Evolutionary conservation across 2,797 vertebrate genomes (phyloP), one percentile per base, ranked within the genome.

Genomic region (Sebastes reedi): DNA sequence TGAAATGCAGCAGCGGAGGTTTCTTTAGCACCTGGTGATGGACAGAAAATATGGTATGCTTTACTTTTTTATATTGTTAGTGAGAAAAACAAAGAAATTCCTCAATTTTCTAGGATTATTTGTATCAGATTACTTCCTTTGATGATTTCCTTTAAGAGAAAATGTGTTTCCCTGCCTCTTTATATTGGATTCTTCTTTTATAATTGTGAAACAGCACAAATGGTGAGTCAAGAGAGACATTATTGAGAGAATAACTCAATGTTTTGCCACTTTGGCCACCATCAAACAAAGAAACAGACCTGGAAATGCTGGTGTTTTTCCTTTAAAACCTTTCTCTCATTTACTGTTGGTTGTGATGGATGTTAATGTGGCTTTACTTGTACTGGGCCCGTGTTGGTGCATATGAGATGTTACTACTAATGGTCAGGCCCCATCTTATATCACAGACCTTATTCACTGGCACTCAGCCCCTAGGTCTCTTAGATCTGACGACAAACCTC

Each of bases 1-100:
- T 91, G 67, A 86, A 93, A 95, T 0, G 11, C 83, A 76, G 11
- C 84, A 75, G 87, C 74, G 1, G 71, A 4, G 3, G 56, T 8
- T 27, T 75, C 79, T 25, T 80, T 5, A 39, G 36, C 29, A 65
- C 87, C 95, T 96, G 87, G 16, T 9, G 16, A 81, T 8, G 27
- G 5, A 85, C 5, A 55, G 3, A 69, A 36, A 42, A 64, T 0
- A 32, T 8, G 9, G 11, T 2, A 32, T 6, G 8, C 0, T 9
- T 32, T 56, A 1, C 3, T 5, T 22, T 58, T 18, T 11, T 36
- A 8, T 62, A 6, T n/a, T 0, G 0, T 50, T 13, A 52, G 12
- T 5, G 1, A 71, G 20, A 69, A 52, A 1, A 18, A 0, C 3
- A 30, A 62, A 60, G 2, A 42, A 20, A 34, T 3, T 5, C 3